phyloP scores from a whole-genome alignment of 2,113 vertebrate genomes.

The Rhinogobius similis region DNA sequence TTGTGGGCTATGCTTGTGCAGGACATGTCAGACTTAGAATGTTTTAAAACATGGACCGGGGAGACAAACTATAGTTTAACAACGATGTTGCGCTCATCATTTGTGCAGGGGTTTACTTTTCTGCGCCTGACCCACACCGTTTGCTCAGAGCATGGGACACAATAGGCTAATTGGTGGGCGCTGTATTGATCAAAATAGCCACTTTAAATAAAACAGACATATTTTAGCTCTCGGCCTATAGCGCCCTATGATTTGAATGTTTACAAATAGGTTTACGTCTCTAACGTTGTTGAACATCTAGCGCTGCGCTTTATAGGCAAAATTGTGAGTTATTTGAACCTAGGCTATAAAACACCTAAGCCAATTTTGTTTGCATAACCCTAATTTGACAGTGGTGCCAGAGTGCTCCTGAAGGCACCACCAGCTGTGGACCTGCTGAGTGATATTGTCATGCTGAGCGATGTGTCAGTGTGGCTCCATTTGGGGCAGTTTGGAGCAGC shows the following conservation, averaged over 20 bases:
- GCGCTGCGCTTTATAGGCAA: not conserved
- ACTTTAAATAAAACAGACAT: not conserved
- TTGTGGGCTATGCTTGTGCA: not conserved
- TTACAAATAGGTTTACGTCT: no score
- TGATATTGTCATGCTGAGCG: conserved; percentile 55
- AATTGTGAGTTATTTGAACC: not conserved
- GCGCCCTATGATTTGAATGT: no score
- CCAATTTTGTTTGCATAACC: not conserved
- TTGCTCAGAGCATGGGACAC: conserved; percentile 55
- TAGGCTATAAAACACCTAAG: not conserved
- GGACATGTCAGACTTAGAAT: not conserved
- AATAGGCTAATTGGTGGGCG: conserved; percentile 65
- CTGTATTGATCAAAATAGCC: not conserved
- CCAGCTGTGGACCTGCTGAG: conserved; percentile 32
- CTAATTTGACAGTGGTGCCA: not conserved
- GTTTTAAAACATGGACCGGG: not conserved
- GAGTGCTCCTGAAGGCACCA: conserved; percentile 27
- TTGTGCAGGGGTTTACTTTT: not conserved
- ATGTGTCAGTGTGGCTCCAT: conserved; percentile 39
- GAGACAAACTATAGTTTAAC: not conserved
- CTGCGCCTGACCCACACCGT: conserved; percentile 23
- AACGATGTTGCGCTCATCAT: not conserved
- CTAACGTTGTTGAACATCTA: not conserved
- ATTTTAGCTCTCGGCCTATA: no score
- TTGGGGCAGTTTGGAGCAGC: conserved; percentile 14